phyloP scores from a whole-genome alignment of 1,140 invertebrate species.

The Philaenus spumarius region DNA sequence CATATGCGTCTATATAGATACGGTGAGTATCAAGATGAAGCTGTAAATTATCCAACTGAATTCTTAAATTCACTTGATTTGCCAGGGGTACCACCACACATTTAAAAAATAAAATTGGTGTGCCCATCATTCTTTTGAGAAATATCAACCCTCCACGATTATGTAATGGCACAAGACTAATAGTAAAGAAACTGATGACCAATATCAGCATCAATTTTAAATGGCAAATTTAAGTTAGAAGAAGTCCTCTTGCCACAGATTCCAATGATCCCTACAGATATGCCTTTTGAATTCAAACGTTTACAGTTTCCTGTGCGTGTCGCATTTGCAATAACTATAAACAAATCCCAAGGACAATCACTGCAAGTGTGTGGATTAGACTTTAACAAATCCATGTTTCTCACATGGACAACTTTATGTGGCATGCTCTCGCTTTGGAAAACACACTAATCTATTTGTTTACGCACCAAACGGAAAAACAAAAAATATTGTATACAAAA shows the following conservation, averaged over 20 bases:
- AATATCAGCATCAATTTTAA: slow-evolving; percentile 29
- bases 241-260: slow-evolving; percentile 5
- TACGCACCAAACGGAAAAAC: slow-evolving; percentile 9
- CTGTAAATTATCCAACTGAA: slow-evolving; percentile 36
- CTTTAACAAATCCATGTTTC: slow-evolving; percentile 29
- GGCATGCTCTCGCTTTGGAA: background rate
- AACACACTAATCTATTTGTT: slow-evolving; percentile 9
- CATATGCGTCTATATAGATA: slow-evolving; percentile 36
- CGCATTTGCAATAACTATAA: slow-evolving; percentile 43
- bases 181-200: slow-evolving; percentile 27
- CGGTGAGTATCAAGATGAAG: slow-evolving; percentile 31
- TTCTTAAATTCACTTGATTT: slow-evolving; percentile 32
- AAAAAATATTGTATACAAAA: slow-evolving; percentile 19
- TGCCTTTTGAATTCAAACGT: slow-evolving; percentile 20
- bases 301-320: slow-evolving; percentile 32
- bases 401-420: slow-evolving; percentile 31
- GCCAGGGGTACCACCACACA: slow-evolving; percentile 22
- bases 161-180: slow-evolving; percentile 32
- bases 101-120: slow-evolving; percentile 25
- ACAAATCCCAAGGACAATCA: slow-evolving; percentile 34
- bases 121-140: slow-evolving; percentile 37
- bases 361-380: slow-evolving; percentile 21
- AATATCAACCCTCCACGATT: slow-evolving; percentile 35
- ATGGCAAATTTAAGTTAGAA: slow-evolving; percentile 15
- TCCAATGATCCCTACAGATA: slow-evolving; percentile 16